Conservation (phyloP, 2,113 vertebrate species). For the Thamnaconus septentrionalis region DNA sequence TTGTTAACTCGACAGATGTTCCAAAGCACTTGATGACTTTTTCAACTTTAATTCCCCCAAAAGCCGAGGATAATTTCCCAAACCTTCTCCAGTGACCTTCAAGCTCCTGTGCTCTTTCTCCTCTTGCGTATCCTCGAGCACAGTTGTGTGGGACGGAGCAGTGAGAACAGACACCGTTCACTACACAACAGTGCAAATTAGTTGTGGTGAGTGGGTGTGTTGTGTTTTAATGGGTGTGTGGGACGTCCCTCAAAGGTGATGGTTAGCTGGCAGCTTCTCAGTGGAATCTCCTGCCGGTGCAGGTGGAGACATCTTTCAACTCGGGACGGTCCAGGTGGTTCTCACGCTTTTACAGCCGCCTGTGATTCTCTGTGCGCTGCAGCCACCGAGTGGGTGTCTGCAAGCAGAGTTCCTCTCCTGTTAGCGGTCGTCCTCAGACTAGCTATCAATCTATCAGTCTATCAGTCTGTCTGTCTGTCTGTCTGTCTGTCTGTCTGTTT, state of each 20-base stretch:
- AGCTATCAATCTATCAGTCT: no score
- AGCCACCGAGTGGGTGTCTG: no score
- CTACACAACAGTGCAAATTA: constrained; percentile 71
- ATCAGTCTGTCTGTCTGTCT: no score
- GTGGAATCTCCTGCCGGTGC: constrained; percentile 15
- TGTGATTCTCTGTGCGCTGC: no score
- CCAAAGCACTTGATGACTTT: no score
- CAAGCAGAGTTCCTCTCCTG: no score
- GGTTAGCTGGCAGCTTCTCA: constrained; percentile 30
- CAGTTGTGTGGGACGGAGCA: background rate
- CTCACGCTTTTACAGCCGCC: no score
- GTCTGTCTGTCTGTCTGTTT: no score
- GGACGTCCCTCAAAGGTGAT: constrained; percentile 23
- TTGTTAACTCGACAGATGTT: no score
- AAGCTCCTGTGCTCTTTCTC: no score
- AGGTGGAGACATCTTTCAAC: constrained; percentile 64
- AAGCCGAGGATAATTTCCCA: background rate
- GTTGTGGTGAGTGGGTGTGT: constrained; percentile 53
- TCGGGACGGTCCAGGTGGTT: background rate
- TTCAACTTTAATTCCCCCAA: background rate
- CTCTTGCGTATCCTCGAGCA: background rate
- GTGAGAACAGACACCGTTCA: constrained; percentile 48
- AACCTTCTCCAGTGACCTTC: background rate
- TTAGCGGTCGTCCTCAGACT: no score
- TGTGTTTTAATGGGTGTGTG: constrained; percentile 57